These are phyloP conservation scores for Microdon myrmicae DNA, from an alignment of 2,888 invertebrate species.

Conservation along the genomic window DNA sequence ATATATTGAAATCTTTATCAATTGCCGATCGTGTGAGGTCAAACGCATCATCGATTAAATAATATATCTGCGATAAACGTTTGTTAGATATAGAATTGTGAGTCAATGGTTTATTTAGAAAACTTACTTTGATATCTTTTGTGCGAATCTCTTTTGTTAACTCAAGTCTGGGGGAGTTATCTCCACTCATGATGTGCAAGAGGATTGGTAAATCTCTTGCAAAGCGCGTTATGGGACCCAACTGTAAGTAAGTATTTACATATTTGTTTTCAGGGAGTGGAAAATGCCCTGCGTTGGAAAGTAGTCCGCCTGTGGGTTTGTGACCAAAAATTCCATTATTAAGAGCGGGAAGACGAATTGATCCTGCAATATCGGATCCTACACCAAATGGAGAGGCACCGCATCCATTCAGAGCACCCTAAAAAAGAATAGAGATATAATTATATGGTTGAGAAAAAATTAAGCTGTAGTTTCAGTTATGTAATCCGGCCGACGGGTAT, in stretches of 20 bases:
- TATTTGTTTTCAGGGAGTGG: slow-evolving; percentile 69
- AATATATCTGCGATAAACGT: slow-evolving; percentile 55
- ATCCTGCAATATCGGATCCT: slow-evolving; percentile 88
- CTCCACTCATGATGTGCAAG: slow-evolving; percentile 72
- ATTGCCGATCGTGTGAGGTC: slow-evolving; percentile 54
- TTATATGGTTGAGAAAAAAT: too few species aligned
- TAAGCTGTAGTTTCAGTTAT: too few species aligned
- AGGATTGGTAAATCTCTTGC: slow-evolving; percentile 79
- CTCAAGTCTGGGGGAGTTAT: slow-evolving; percentile 65
- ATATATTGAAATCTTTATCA: slow-evolving; percentile 57
- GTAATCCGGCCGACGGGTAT: not conserved
- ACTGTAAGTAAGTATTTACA: slow-evolving; percentile 69
- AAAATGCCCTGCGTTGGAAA: slow-evolving; percentile 72
- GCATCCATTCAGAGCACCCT: slow-evolving; percentile 78
- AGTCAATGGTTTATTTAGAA: not conserved
- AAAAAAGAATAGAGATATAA: too few species aligned
- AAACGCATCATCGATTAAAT: slow-evolving; percentile 56
- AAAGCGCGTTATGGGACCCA: slow-evolving; percentile 83
- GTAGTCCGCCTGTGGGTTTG: slow-evolving; percentile 79
- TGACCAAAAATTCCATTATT: slow-evolving; percentile 90
- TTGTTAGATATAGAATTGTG: slow-evolving; percentile 3
- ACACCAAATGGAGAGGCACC: slow-evolving; percentile 82
- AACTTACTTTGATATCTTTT: slow-evolving; percentile 65
- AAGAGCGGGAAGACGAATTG: slow-evolving; percentile 85
- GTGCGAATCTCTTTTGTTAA: slow-evolving; percentile 70